Conservation (phyloP, 1,140 invertebrate genomes). For the Trachymyrmex septentrionalis region DNA sequence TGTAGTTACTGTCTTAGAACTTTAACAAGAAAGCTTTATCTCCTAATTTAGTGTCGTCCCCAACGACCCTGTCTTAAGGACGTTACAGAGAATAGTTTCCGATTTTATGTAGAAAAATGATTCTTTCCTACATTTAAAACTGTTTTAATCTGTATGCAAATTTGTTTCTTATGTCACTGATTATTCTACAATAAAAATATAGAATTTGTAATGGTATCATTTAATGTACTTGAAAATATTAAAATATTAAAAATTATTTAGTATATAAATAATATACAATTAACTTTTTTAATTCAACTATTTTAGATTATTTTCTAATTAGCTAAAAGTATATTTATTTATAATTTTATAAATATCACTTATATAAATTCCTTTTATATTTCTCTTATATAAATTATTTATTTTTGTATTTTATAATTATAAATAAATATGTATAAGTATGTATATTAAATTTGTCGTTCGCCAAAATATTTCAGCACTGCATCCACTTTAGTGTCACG, state of each 20-base stretch:
- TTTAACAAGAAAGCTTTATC: conserved; percentile 42
- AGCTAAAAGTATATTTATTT: background rate
- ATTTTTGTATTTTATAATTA: background rate
- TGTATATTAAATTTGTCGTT: conserved; percentile 4
- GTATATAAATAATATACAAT: background rate
- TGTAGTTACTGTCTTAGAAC: conserved; percentile 3
- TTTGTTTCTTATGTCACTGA: conserved; percentile 41
- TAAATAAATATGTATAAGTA: too few species aligned
- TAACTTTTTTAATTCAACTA: background rate
- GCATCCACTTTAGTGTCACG: background rate
- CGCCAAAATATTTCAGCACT: background rate
- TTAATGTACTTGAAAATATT: background rate
- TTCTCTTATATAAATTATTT: too few species aligned
- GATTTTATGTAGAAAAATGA: conserved; percentile 23
- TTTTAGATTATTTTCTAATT: conserved; percentile 13
- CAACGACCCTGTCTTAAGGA: conserved; percentile 17
- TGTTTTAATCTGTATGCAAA: conserved; percentile 42
- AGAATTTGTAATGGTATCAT: background rate
- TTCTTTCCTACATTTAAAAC: conserved; percentile 10
- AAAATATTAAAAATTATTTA: conserved; percentile 7
- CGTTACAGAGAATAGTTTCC: conserved; percentile 8
- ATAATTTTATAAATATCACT: background rate
- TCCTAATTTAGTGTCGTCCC: conserved; percentile 27
- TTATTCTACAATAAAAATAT: conserved; percentile 41
- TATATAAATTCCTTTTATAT: background rate